Conservation (phyloP, 2,113 vertebrate genomes). For the Brachirus orientalis region DNA sequence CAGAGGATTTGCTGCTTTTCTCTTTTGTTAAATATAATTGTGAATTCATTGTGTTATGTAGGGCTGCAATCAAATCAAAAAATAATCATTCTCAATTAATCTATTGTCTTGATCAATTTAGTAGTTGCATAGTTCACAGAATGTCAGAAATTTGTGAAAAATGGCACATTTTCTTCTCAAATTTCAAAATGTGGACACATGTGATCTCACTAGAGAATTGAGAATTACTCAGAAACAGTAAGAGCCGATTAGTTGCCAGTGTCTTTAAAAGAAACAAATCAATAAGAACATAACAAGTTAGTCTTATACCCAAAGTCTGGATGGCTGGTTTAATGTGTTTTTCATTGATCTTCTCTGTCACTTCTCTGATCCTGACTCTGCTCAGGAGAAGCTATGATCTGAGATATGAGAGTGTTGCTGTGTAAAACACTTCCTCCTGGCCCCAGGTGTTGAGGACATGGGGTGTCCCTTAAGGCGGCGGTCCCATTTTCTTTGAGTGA, state of each 20-base stretch:
- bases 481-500: conserved; percentile 72
- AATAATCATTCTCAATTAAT: too few relatives aligned
- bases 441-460: conserved; percentile 72
- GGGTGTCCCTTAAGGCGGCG: conserved; percentile 59
- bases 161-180: too few relatives aligned
- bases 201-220: too few relatives aligned
- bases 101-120: too few relatives aligned
- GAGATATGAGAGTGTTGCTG: conserved; percentile 43
- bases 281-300: neutral
- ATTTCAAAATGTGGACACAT: too few relatives aligned
- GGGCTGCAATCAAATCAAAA: too few relatives aligned
- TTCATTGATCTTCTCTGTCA: conserved; percentile 30
- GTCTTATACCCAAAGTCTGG: neutral
- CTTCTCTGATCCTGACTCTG: conserved; percentile 27
- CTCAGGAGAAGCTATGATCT: conserved; percentile 57
- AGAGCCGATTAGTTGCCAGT: neutral
- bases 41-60: too few relatives aligned
- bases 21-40: too few relatives aligned
- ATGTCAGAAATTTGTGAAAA: too few relatives aligned
- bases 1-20: too few relatives aligned
- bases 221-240: neutral
- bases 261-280: neutral
- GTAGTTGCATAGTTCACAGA: too few relatives aligned
- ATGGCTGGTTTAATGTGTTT: neutral
- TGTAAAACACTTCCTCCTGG: conserved; percentile 66